phyloP scores from a whole-genome alignment of 2,113 vertebrate species.

The Myanophis thanlyinensis region DNA sequence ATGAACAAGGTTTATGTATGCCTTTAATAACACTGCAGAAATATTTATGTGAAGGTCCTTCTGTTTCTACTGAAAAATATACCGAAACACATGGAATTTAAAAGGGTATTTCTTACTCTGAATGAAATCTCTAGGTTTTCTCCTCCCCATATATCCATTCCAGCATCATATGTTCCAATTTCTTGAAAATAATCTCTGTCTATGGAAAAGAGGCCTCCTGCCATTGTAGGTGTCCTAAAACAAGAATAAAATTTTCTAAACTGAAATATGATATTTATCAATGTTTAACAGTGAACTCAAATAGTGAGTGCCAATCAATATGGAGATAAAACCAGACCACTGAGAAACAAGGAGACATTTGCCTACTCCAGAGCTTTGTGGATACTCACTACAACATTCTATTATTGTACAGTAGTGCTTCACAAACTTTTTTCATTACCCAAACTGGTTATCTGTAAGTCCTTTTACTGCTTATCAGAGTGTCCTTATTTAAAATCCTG shows the following conservation, averaged over 20 bases:
- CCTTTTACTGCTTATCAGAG: not conserved
- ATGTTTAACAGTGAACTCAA: not conserved
- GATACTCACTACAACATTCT: not conserved
- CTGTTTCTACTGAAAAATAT: not conserved
- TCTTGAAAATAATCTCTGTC: constrained; percentile 98
- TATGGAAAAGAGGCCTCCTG: constrained; percentile 97
- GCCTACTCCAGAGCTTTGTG: not conserved
- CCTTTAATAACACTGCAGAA: not conserved
- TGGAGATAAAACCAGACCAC: not conserved
- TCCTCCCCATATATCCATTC: constrained; percentile 99
- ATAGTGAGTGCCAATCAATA: not conserved
- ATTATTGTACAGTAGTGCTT: not conserved
- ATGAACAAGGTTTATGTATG: not conserved
- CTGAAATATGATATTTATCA: not conserved
- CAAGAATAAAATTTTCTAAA: constrained; percentile 1
- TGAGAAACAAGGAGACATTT: not conserved
- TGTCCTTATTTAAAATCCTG: not conserved
- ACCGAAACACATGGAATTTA: not conserved
- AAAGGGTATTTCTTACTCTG: constrained; percentile 77
- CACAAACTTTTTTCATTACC: not conserved
- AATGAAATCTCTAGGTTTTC: constrained; percentile 99
- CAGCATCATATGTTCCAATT: constrained; percentile 97
- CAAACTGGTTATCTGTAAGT: not conserved
- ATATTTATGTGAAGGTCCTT: not conserved
- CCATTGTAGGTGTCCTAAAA: constrained; percentile 96